Base-by-base conservation (phyloP, 2,797 vertebrate genomes). In the Takifugu ocellatus region DNA sequence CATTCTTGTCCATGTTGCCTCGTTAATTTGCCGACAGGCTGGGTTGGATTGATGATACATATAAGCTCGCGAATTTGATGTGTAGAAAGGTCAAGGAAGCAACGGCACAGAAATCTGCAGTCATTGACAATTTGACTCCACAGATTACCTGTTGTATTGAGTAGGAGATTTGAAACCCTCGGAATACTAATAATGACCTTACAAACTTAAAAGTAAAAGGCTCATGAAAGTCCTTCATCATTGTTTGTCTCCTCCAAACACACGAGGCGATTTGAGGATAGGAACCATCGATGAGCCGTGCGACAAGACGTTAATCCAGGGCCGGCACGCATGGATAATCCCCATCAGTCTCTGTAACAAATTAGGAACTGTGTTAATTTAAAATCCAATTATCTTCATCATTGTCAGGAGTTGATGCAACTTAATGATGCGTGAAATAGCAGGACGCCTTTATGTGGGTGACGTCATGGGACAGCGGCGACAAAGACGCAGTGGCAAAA, bases 361-460 rank as follows among this genome's bases (percentile, higher is more conserved):
- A 84, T 85, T 75, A 80, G 63, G 54, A 83, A 61, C 65, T 70
- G 68, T 76, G 74, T 83, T 85, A 61, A 83, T 87, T 88, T 86
- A 86, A 81, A 86, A 85, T 84, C 81, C 71, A 87, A 88, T 89
- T 81, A 85, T 82, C 77, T 70, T 70, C 80, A 68, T 84, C 81
- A 85, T 81, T 76, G 81, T 81, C 82, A 64, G 65, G 2, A 14
- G 74, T 63, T 78, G 69, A 82, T 75, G 76, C 69, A 61, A 69
- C 79, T 74, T 86, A 89, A 87, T 84, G 84, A 75, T 74, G 78
- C 74, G 59, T 84, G 79, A 83, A 88, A 84, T 82, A 68, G 74
- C 60, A 39, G 21, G 61, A 10, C 50, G 15, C 24, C 68, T 72
- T 72, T 61, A 21, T 36, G 9, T 36, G 0, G 3, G 10, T 48